phyloP scores from a whole-genome alignment of 2,797 vertebrate species.

The Typhlichthys eigenmanni region DNA sequence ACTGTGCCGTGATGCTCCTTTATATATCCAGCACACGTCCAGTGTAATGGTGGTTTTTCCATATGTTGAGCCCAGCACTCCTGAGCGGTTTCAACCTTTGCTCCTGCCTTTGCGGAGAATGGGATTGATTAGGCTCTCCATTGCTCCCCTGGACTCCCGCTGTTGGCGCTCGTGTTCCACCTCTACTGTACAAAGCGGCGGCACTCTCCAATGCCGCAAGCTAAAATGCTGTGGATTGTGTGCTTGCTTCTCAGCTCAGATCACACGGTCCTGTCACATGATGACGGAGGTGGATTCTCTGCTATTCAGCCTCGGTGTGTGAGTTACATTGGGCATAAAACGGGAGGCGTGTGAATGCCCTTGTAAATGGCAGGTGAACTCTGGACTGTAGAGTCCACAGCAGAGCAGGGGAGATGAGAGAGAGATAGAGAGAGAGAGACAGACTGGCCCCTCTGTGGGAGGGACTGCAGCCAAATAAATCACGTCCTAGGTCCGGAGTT shows the following conservation, averaged over 20 bases:
- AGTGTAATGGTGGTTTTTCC: too few relatives aligned
- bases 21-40: too few relatives aligned
- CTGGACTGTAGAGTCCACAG: slow-evolving; percentile 62
- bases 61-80: too few relatives aligned
- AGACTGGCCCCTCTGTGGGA: slow-evolving; percentile 51
- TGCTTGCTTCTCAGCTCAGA: slow-evolving; percentile 4
- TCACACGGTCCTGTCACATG: slow-evolving; percentile 30
- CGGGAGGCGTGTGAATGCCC: slow-evolving; percentile 13
- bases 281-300: slow-evolving; percentile 17
- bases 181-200: too few relatives aligned
- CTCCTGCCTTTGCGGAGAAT: too few relatives aligned
- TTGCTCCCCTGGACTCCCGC: slow-evolving; percentile 17
- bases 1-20: too few relatives aligned
- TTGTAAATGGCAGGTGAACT: slow-evolving; percentile 64
- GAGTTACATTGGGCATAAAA: slow-evolving; percentile 2
- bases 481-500: slow-evolving; percentile 46
- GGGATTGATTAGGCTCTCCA: not conserved
- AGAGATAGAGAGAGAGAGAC: slow-evolving; percentile 28
- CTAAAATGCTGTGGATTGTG: slow-evolving; percentile 17
- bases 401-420: slow-evolving; percentile 13
- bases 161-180: not conserved
- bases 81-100: too few relatives aligned
- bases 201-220: slow-evolving; percentile 10
- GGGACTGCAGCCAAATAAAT: slow-evolving; percentile 41
- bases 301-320: slow-evolving; percentile 5